Evolutionary conservation across 1,140 invertebrate species (phyloP), one percentile per base, ranked within the genome.

Genomic region (Muscidifurax raptorellus): DNA sequence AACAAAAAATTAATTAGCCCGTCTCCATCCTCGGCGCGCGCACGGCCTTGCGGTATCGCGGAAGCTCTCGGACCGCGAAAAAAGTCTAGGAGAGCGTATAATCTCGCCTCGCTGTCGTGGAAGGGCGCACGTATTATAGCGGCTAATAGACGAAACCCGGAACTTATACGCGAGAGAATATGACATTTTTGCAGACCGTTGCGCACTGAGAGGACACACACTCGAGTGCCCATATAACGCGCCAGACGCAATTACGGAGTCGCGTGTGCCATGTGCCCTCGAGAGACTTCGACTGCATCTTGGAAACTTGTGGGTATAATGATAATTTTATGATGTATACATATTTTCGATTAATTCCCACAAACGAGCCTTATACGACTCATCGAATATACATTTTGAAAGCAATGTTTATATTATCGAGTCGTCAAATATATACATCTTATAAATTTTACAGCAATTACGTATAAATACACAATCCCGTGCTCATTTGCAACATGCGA

Each of bases 1-100:
- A 71, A 71, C 30, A 71, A 59, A 59, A 64, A 77, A 82, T 44
- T 59, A 80, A 80, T 67, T 85, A 83, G 79, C 80, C 67, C 15
- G 40, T 36, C 64, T 47, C 52, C 47, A 77, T 80, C 67, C 80
- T 76, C 47, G 71, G 80, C 44, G 44, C 18, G 52, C 52, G n/a
- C 52, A n/a, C 5, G 52, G 52, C 52, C 52, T 59, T 59, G 22
- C 22, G 22, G 71, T n/a, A 76, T 22, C 44, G 22, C 25, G 76
- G 74, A 80, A 82, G 72, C 80, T 27, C 40, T 22, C 40, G 12
- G 3, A 59, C 22, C 67, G 40, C 67, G 82, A 78, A 86, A 85
- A 86, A 79, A 75, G 69, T 59, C 22, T 5, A 2, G 0, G 52
- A 13, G 52, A 13, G 44, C 30, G n/a, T 15, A n/a, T 25, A 44